Conservation (phyloP, 2,797 vertebrate genomes). For the Bryconaethiops microstoma region DNA sequence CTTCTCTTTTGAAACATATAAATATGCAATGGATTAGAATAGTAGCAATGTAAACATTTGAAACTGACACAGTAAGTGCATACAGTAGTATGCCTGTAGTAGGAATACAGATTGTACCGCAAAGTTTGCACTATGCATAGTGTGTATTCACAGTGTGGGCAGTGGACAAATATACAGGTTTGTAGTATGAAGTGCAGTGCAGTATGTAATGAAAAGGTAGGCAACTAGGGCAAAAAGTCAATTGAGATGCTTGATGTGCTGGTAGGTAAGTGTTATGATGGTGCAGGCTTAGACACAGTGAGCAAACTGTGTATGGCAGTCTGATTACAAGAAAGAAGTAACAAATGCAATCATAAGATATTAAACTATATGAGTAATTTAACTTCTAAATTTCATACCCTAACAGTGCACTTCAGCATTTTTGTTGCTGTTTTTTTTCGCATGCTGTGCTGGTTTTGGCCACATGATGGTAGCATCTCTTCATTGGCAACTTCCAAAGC, state of each 20-base stretch:
- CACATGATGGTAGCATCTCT: slow-evolving; percentile 27
- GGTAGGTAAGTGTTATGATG: too few species aligned
- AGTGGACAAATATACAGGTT: neutral
- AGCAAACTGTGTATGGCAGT: too few species aligned
- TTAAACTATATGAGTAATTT: neutral
- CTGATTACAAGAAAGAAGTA: neutral
- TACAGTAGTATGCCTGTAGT: too few species aligned
- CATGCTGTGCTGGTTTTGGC: slow-evolving; percentile 14
- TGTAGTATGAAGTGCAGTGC: neutral
- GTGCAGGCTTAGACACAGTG: too few species aligned
- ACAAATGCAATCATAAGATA: neutral
- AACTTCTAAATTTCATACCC: neutral
- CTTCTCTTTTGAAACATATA: too few species aligned
- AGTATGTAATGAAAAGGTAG: neutral
- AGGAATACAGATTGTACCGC: neutral
- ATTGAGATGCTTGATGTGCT: neutral
- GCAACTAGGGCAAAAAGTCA: neutral
- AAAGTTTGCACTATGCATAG: neutral
- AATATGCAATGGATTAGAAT: too few species aligned
- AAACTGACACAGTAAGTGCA: too few species aligned
- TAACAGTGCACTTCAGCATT: too few species aligned
- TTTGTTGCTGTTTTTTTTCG: neutral
- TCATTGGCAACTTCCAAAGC: neutral
- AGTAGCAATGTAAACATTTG: too few species aligned
- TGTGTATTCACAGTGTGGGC: neutral